Conservation (phyloP, 2,797 vertebrate genomes). For the Scolopax rusticola region DNA sequence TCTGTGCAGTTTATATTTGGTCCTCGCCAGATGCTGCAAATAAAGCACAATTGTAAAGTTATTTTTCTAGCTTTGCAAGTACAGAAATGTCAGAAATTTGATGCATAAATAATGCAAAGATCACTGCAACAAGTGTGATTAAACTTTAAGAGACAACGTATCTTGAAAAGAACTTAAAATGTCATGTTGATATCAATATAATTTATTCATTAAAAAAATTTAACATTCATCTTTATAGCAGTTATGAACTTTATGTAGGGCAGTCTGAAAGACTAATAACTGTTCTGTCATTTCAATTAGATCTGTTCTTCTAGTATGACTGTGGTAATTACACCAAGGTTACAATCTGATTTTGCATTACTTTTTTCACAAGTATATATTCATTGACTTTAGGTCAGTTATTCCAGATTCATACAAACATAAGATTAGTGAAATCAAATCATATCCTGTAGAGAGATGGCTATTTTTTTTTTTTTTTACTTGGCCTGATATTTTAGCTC, state of each 20-base stretch:
- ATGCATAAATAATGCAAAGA: neutral
- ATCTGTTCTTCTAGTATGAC: neutral
- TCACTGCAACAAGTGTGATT: neutral
- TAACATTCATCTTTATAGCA: neutral
- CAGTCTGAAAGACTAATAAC: slow-evolving; percentile 30
- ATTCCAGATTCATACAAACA: neutral
- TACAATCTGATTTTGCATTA: neutral
- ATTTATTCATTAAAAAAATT: slow-evolving; percentile 50
- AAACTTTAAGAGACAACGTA: neutral
- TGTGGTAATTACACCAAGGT: neutral
- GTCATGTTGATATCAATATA: neutral
- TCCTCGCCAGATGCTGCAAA: slow-evolving; percentile 95
- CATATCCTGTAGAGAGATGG: neutral
- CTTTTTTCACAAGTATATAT: slow-evolving; percentile 1
- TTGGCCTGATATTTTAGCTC: neutral
- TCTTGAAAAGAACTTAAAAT: slow-evolving; percentile 28
- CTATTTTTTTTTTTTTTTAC: neutral
- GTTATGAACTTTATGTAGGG: slow-evolving; percentile 23
- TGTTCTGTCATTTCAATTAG: slow-evolving; percentile 20
- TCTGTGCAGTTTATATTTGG: slow-evolving; percentile 97
- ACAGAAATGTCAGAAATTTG: neutral
- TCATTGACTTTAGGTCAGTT: neutral
- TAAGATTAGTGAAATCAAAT: neutral
- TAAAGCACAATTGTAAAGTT: slow-evolving; percentile 68
- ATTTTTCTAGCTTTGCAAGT: neutral